Evolutionary conservation across 2,888 invertebrate genomes (phyloP).

Genomic region (Cyclophora albipunctata): DNA sequence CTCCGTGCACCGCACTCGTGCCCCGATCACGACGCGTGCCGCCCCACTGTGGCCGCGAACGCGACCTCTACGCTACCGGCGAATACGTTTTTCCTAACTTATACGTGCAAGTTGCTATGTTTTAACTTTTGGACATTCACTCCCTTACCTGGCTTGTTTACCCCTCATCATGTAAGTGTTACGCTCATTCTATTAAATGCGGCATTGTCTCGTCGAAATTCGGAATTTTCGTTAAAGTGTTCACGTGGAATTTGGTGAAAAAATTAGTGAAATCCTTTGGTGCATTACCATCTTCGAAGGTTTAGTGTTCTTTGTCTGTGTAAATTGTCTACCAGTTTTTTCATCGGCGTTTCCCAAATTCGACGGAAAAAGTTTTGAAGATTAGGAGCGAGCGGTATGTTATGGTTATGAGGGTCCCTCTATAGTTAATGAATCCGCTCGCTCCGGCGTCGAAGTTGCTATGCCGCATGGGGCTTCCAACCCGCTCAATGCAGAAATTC

Average conservation of each 20-base stretch:
- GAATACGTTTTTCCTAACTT: slow-evolving; percentile 70
- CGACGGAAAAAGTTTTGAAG: slow-evolving; percentile 54
- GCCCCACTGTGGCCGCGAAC: slow-evolving; percentile 75
- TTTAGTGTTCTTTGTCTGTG: slow-evolving; percentile 48
- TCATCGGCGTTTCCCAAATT: slow-evolving; percentile 64
- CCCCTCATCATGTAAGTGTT: slow-evolving; percentile 74
- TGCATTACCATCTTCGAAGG: slow-evolving; percentile 28
- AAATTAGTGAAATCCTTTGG: slow-evolving; percentile 51
- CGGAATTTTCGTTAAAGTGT: slow-evolving; percentile 66
- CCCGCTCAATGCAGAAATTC: slow-evolving; percentile 34
- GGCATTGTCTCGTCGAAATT: slow-evolving; percentile 60
- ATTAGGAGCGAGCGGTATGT: slow-evolving; percentile 51
- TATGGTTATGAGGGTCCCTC: slow-evolving; percentile 22
- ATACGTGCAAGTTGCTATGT: slow-evolving; percentile 67
- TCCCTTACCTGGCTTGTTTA: slow-evolving; percentile 73
- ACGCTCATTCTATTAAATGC: slow-evolving; percentile 66
- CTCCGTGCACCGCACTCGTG: slow-evolving; percentile 74
- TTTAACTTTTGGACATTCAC: slow-evolving; percentile 68
- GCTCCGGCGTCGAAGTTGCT: slow-evolving; percentile 36
- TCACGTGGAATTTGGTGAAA: slow-evolving; percentile 68
- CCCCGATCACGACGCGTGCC: slow-evolving; percentile 73
- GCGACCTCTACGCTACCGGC: slow-evolving; percentile 77
- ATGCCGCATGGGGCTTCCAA: slow-evolving; percentile 56
- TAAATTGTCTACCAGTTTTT: slow-evolving; percentile 29
- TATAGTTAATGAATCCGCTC: slow-evolving; percentile 37